A percentile compares a stretch with the other conserved stretches of the same genome.
Evolutionary conservation across 2,888 invertebrate genomes (phyloP).

Genomic region (Sipha maydis): DNA sequence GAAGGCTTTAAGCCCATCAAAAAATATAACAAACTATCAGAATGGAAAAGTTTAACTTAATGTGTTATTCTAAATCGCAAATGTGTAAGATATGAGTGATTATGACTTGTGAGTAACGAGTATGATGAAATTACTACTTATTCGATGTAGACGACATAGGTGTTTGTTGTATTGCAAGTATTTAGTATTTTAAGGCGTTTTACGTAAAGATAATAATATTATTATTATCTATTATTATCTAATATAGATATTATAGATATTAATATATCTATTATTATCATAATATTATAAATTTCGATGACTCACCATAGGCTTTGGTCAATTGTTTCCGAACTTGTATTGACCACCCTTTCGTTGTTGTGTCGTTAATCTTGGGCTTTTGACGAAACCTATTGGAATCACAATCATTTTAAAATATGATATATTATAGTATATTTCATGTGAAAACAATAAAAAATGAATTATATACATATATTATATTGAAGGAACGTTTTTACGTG

Average conservation of each 20-base stretch:
- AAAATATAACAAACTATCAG: too few species aligned
- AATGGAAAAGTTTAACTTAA: too few species aligned
- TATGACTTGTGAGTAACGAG: neutral
- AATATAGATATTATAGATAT: too few species aligned
- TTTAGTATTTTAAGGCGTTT: neutral
- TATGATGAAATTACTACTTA: neutral
- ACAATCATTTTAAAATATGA: neutral
- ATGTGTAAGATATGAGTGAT: too few species aligned
- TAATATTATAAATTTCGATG: neutral
- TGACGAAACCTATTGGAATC: conserved; percentile 20
- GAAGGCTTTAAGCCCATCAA: too few species aligned
- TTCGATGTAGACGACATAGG: neutral
- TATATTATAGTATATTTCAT: neutral
- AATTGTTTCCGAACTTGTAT: conserved; percentile 39
- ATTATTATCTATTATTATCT: too few species aligned
- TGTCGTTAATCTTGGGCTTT: conserved; percentile 23
- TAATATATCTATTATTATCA: too few species aligned
- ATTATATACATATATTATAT: too few species aligned
- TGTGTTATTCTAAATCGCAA: too few species aligned
- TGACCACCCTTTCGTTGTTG: conserved; percentile 28
- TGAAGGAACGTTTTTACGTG: neutral
- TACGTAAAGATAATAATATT: neutral
- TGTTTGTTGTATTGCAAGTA: neutral
- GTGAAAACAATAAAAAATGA: neutral
- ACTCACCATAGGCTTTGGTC: conserved; percentile 38